Base-by-base conservation (phyloP, 2,888 invertebrate species). In the Phragmatobia fuliginosa region DNA sequence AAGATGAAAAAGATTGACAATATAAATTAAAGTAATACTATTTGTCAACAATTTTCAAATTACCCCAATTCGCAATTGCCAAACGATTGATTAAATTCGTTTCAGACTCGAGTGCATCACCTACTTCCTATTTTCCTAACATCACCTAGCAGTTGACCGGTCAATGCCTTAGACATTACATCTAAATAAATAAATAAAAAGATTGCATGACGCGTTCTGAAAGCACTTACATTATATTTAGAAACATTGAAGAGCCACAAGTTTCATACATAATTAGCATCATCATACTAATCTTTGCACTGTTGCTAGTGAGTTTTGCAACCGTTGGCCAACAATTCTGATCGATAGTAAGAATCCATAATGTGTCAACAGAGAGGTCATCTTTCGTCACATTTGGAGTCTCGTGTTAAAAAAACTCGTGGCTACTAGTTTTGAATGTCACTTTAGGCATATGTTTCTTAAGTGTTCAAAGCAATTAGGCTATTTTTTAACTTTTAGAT, bases 321-420 rank as follows among this genome's bases (percentile, higher is more conserved):
- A 81, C 36, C 1, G 62, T 74, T 73, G 70, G 31, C 62, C 11
- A 82, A 82, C 45, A 25, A 60, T 68, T 59, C 60, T 67, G 73
- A 83, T 76, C 77, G 70, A 73, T 78, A 75, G 72, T 62, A 28
- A 64, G 62, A 71, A 70, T 73, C 58, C 45, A 71, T 74, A 81
- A 81, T 83, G 74, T 83, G 82, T 79, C 83, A 83, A 74, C 72
- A 45, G 8, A 72, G 72, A 76, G 83, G 79, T 73, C 70, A 21
- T 1, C n/a, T 80, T 72, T 75, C 70, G 75, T 62, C 77, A 80
- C 61, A 67, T 18, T 38, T 63, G 2, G 63, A 70, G 59, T 71
- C 73, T 70, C 62, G 63, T 62, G 58, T 63, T 62, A 18, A 59
- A 69, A 36, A 36, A 58, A 59, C 59, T 28, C 66, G 52, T 70